Evolutionary conservation across 2,797 vertebrate genomes (phyloP).

Genomic region (Bucorvus abyssinicus): DNA sequence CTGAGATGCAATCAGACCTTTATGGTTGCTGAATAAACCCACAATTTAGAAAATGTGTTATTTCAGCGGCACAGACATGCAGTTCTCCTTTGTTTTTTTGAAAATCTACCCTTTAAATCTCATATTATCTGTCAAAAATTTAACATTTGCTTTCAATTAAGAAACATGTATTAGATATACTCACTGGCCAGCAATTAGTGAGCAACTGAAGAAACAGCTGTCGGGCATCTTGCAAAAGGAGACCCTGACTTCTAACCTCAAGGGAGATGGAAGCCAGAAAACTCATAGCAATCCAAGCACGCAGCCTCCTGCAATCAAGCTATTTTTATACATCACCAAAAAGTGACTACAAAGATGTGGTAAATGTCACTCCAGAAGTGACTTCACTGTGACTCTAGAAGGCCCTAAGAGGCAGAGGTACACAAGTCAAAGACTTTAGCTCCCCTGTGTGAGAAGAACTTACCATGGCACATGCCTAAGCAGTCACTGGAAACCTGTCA

Average conservation of each 20-base stretch:
- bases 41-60: neutral
- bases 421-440: neutral
- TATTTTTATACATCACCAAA: neutral
- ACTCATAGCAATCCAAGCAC: neutral
- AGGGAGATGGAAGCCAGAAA: neutral
- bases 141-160: conserved; percentile 4
- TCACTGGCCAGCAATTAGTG: neutral
- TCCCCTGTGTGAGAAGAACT: neutral
- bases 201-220: conserved; percentile 14
- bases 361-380: neutral
- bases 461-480: neutral
- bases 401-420: neutral
- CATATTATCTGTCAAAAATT: neutral
- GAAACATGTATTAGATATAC: neutral
- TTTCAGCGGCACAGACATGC: neutral
- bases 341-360: neutral
- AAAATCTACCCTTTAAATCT: neutral
- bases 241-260: neutral
- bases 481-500: neutral
- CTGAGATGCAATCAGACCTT: neutral
- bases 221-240: neutral
- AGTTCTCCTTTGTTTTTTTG: neutral
- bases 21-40: neutral
- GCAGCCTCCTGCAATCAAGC: neutral
- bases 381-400: neutral